These are phyloP conservation scores for Hyperopisus bebe DNA, from an alignment of 2,113 vertebrate genomes.

Conservation along the genomic window DNA sequence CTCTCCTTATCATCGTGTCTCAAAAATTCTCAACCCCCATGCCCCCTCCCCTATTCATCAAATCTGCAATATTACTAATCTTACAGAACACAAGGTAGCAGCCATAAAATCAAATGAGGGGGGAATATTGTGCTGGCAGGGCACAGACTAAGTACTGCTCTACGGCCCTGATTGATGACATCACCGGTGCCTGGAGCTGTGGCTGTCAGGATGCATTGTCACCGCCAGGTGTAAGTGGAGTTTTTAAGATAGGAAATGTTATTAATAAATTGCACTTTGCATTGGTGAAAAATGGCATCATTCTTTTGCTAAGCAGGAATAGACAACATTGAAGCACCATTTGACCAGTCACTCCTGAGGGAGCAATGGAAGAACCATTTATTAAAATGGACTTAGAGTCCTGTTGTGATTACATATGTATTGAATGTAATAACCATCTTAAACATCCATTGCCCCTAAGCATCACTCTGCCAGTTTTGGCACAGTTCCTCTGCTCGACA, in stretches of 20 bases:
- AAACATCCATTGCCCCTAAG: background rate
- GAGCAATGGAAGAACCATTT: background rate
- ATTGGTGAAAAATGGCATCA: background rate
- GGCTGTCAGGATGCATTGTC: background rate
- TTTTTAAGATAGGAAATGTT: background rate
- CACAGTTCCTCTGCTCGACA: background rate
- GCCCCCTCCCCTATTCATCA: background rate
- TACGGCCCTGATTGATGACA: background rate
- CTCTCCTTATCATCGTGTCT: no score
- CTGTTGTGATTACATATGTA: background rate
- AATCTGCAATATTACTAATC: conserved; percentile 3
- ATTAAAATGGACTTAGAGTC: background rate
- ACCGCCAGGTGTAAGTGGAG: background rate
- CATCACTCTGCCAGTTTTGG: background rate
- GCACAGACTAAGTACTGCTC: background rate
- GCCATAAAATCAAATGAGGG: background rate
- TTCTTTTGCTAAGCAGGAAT: background rate
- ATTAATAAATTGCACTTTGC: background rate
- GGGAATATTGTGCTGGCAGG: background rate
- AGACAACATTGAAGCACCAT: background rate
- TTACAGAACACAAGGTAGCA: background rate
- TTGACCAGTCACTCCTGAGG: background rate
- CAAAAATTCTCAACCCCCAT: background rate
- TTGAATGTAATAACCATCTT: background rate
- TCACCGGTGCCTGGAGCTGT: background rate